phyloP scores from a whole-genome alignment of 2,797 vertebrate genomes.

The Triplophysa yarkandensis region DNA sequence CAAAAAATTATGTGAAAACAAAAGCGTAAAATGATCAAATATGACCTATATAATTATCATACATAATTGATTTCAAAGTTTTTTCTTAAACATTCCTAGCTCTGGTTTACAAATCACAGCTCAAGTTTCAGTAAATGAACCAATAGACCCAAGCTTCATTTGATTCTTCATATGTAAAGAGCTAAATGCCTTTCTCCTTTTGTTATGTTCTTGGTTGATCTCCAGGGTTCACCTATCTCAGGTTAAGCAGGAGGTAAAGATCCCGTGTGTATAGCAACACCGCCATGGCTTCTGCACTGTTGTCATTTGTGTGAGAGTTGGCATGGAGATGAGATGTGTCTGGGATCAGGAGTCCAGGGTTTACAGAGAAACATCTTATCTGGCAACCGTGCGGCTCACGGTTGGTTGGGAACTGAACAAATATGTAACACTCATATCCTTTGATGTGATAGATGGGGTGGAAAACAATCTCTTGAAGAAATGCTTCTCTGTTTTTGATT shows the following conservation, averaged over 20 bases:
- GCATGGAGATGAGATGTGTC: slow-evolving; percentile 66
- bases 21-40: too few species aligned
- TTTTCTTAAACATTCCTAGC: too few species aligned
- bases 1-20: too few species aligned
- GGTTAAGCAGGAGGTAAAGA: slow-evolving; percentile 53
- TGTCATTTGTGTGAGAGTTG: slow-evolving; percentile 63
- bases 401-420: slow-evolving; percentile 41
- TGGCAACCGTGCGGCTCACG: slow-evolving; percentile 60
- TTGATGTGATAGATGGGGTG: slow-evolving; percentile 4
- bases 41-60: too few species aligned
- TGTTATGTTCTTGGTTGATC: slow-evolving; percentile 27
- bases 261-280: slow-evolving; percentile 58
- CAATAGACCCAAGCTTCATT: neutral
- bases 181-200: neutral
- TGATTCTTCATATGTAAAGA: neutral
- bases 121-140: neutral
- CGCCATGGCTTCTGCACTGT: slow-evolving; percentile 67
- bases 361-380: slow-evolving; percentile 59
- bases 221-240: slow-evolving; percentile 50
- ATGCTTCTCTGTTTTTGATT: neutral
- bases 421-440: slow-evolving; percentile 15
- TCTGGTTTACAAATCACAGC: too few species aligned
- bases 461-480: neutral
- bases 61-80: too few species aligned
- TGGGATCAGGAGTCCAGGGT: slow-evolving; percentile 67